These are phyloP conservation scores for Sminthurides aquaticus DNA, from an alignment of 2,888 invertebrate genomes.

Conservation along the genomic window DNA sequence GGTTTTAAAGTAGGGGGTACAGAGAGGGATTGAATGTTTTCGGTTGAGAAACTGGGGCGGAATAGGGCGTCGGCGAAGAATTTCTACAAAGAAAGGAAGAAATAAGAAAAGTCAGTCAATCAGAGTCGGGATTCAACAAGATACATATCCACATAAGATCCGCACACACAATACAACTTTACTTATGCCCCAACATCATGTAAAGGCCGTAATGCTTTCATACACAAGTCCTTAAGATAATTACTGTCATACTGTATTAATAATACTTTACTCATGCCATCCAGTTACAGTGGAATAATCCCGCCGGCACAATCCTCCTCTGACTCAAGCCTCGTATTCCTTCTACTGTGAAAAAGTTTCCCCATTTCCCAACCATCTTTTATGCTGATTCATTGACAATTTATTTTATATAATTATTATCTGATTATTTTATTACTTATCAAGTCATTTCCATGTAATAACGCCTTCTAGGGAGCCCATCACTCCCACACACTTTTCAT, in stretches of 20 bases:
- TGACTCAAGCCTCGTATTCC: no score
- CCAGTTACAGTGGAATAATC: no score
- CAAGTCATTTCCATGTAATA: not conserved
- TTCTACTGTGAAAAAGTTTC: not conserved
- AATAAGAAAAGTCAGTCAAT: conserved; percentile 20
- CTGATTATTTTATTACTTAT: not conserved
- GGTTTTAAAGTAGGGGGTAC: no score
- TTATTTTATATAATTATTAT: not conserved
- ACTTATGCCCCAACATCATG: not conserved
- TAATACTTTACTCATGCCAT: no score
- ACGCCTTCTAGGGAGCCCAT: no score
- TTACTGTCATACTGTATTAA: not conserved
- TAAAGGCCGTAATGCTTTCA: not conserved
- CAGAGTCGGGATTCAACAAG: no score
- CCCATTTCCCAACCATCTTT: not conserved
- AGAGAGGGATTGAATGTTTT: conserved; percentile 22
- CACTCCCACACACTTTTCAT: no score
- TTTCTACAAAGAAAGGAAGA: not conserved
- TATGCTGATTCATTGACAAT: not conserved
- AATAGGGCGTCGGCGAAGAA: conserved; percentile 32
- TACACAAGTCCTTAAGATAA: not conserved
- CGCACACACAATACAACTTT: not conserved
- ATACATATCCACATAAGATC: not conserved
- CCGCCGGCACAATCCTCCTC: no score
- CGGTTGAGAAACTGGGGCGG: conserved; percentile 44